phyloP scores from a whole-genome alignment of 2,113 vertebrate genomes.

The Arvicanthis niloticus region DNA sequence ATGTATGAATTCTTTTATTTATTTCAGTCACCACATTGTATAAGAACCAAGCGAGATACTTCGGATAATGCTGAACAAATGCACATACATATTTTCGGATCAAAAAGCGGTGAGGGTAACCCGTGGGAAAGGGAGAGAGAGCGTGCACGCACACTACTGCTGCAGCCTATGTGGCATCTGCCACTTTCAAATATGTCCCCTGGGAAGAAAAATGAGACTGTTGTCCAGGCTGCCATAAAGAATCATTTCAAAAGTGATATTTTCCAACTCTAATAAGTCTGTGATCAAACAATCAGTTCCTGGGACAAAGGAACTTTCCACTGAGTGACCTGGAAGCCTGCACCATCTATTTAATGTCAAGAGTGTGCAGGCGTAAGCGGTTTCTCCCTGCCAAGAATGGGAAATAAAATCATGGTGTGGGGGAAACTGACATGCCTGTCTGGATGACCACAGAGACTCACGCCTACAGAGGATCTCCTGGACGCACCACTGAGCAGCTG shows the following conservation, averaged over 20 bases:
- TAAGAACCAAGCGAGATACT: neutral
- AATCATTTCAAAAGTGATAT: slow-evolving; percentile 66
- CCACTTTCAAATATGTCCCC: slow-evolving; percentile 66
- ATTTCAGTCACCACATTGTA: neutral
- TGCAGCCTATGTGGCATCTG: slow-evolving; percentile 12
- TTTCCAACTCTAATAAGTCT: slow-evolving; percentile 74
- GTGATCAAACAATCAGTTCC: slow-evolving; percentile 73
- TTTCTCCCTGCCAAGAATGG: slow-evolving; percentile 27
- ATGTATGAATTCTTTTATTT: neutral
- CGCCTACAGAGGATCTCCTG: neutral
- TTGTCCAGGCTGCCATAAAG: slow-evolving; percentile 39
- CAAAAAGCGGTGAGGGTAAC: neutral
- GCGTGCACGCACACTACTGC: neutral
- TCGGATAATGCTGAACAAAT: slow-evolving; percentile 51
- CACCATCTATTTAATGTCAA: slow-evolving; percentile 48
- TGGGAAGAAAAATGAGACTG: slow-evolving; percentile 66
- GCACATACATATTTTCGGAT: slow-evolving; percentile 47
- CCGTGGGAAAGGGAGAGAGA: neutral
- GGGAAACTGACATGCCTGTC: neutral
- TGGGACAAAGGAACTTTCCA: slow-evolving; percentile 63
- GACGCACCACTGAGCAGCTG: neutral
- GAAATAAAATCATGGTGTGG: neutral
- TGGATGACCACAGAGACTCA: neutral
- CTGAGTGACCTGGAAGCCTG: slow-evolving; percentile 51
- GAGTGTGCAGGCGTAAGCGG: neutral